Base-by-base conservation (phyloP, 2,888 invertebrate species). In the Vesta saturnalis region DNA sequence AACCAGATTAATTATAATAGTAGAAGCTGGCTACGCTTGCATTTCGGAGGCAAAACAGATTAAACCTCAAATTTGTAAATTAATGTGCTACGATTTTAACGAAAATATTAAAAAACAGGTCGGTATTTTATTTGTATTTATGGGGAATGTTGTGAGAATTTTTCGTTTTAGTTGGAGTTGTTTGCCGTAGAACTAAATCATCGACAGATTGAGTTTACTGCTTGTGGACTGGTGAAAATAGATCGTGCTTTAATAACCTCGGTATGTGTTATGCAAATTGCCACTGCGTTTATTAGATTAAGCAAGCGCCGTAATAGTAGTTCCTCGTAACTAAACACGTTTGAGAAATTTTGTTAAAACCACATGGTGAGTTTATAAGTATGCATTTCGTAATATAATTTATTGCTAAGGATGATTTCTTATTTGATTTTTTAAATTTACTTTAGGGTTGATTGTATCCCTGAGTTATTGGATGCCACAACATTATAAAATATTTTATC, bases 201-300 rank as follows among this genome's bases (percentile, higher is more conserved):
- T 55, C 80, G 83, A 60, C 82, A 83, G 8, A 71, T 84, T 1
- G 83, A 85, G 47, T 88, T 87, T 75, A 85, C 85, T 0, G 87
- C 86, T 0, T 86, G 85, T 70, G 88, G 87, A 5, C 79, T 88
- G 61, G 87, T 87, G 62, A 82, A 82, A 12, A 81, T 88, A 30
- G 85, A 87, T 77, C 83, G 88, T 71, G 81, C 85, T 21, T 82
- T 88, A 46, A 79, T 88, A 15, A 87, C 87, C 62, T 86, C 88
- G 77, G 88, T 87, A 80, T 82, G 81, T 73, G 8, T 16, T 30
- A 30, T 35, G 18, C n/a, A n/a, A n/a, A n/a, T 52, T 18, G 6
- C 19, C 1, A n/a, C 6, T 10, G 16, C 16, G 5, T 18, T 23
- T 22, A 46, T 43, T n/a, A n/a, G n/a, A n/a, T n/a, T n/a, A n/a